Evolutionary conservation across 1,140 invertebrate genomes (phyloP).

Genomic region (Drosophila sp.): DNA sequence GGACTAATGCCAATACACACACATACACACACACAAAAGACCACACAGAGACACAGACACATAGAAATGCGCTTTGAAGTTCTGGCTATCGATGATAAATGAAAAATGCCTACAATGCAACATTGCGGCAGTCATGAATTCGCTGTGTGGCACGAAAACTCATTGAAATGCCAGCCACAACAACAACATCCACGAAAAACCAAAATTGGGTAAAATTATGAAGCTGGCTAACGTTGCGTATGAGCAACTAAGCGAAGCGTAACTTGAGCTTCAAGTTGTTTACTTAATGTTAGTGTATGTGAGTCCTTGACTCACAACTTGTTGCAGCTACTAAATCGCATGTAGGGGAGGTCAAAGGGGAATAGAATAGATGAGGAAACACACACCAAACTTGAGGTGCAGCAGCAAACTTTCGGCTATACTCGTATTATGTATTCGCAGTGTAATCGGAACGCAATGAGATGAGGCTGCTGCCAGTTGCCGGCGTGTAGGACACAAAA

Average conservation of each 20-base stretch:
- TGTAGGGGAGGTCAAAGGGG: background rate
- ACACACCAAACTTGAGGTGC: conserved; percentile 32
- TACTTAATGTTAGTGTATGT: conserved; percentile 16
- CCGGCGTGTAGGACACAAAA: conserved; percentile 42
- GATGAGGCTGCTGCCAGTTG: conserved; percentile 31
- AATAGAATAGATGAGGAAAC: background rate
- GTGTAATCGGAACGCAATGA: conserved; percentile 67
- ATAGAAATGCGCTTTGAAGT: background rate
- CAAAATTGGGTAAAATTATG: too few species aligned
- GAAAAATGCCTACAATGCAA: conserved; percentile 42
- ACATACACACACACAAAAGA: background rate
- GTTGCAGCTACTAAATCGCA: conserved; percentile 59
- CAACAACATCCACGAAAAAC: too few species aligned
- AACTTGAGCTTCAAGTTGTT: conserved; percentile 39
- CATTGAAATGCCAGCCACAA: conserved; percentile 32
- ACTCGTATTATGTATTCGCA: conserved; percentile 42
- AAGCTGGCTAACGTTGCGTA: conserved; percentile 39
- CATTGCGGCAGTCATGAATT: conserved; percentile 19
- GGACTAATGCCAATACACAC: conserved; percentile 8
- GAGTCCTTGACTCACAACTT: conserved; percentile 50
- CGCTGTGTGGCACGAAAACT: background rate
- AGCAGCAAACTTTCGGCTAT: conserved; percentile 46
- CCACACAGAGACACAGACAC: background rate
- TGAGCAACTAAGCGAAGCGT: conserved; percentile 51
- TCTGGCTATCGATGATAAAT: conserved; percentile 45